Evolutionary conservation across 1,140 invertebrate species (phyloP).

Genomic region (Tetragnatha versicolor): DNA sequence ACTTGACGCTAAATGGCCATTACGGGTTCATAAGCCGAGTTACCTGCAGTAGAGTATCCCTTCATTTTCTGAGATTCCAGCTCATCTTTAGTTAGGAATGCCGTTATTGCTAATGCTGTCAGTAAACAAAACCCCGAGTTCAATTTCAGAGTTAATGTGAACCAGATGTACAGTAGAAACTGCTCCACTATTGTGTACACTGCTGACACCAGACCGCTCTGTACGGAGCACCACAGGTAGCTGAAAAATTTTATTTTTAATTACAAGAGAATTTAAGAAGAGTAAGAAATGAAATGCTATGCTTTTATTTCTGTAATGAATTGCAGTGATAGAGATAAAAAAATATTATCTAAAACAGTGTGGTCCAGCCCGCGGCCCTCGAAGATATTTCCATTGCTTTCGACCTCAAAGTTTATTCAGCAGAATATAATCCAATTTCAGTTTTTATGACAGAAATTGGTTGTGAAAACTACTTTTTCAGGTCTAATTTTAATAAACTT

Average conservation of each 20-base stretch:
- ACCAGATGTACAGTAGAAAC: constrained; percentile 18
- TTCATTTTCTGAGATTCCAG: constrained; percentile 12
- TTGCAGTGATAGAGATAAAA: background rate
- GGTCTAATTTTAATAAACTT: too few species aligned
- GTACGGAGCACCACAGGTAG: background rate
- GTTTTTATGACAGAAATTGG: too few species aligned
- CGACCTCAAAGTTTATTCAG: too few species aligned
- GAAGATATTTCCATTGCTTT: too few species aligned
- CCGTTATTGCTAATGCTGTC: background rate
- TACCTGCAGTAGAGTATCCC: constrained; percentile 2
- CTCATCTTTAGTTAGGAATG: constrained; percentile 11
- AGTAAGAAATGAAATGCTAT: background rate
- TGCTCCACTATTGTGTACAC: constrained; percentile 27
- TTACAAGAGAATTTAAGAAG: background rate
- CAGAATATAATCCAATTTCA: too few species aligned
- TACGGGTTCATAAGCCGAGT: too few species aligned
- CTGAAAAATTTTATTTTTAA: too few species aligned
- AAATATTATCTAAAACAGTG: background rate
- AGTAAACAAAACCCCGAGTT: background rate
- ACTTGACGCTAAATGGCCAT: too few species aligned
- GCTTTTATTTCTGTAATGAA: background rate
- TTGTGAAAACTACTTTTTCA: too few species aligned
- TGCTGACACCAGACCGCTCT: background rate
- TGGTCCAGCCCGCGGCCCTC: too few species aligned
- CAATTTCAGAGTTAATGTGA: background rate